Evolutionary conservation across 2,113 vertebrate species (phyloP), one percentile per base, ranked within the genome.

Genomic region (Recurvirostra avosetta): DNA sequence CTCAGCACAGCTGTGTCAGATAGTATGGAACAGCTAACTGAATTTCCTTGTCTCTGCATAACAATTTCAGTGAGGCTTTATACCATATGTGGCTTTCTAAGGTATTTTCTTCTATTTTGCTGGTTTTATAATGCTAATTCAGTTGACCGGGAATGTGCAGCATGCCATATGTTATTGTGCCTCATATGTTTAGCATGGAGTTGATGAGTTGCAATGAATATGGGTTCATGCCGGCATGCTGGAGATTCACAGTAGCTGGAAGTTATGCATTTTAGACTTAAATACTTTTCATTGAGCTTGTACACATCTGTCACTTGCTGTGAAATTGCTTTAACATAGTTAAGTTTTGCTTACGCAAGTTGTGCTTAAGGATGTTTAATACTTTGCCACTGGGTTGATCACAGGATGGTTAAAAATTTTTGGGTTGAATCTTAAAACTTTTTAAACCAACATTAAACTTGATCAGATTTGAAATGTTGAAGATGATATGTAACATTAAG

Each of bases 11-110:
- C 41, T n/a, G 5, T 3, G 4, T n/a, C 41, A 32, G 52, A 8
- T 3, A 36, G 25, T 10, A 27, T 6, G 12, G 71, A 72, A 55
- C n/a, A 72, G 53, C 49, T 32, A 45, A 3, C 38, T 1, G 0
- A 55, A 63, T n/a, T 71, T 32, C 78, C 26, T 32, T n/a, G 53
- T 58, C 21, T 41, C 82, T 55, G 29, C 79, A 50, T 15, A 72
- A 27, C 26, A 68, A 41, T 56, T 86, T 72, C 68, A 52, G 49
- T 12, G 6, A 40, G 29, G 32, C 58, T 79, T 59, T n/a, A 30
- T 26, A 65, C n/a, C 40, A 34, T n/a, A 27, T 30, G 36, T 38
- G 40, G 52, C 26, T 79, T 94, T 38, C 43, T 40, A 29, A 86
- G 40, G 15, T 67, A 67, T 52, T 79, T 74, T 59, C 52, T 47